Conservation (phyloP, 2,888 invertebrate genomes). For the Drosophila robusta region DNA sequence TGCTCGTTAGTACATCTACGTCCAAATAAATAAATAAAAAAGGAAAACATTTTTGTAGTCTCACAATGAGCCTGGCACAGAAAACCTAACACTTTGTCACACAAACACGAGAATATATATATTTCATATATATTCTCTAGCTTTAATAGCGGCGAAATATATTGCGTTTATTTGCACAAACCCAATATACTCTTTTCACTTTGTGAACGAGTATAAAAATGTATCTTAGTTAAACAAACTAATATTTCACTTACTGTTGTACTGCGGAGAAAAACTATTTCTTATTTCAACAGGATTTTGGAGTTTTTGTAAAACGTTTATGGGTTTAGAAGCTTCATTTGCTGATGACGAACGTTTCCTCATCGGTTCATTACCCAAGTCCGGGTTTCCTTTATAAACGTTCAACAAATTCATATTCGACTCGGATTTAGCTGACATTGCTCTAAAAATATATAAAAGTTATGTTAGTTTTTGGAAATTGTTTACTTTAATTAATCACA, state of each 20-base stretch:
- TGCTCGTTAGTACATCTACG: no score
- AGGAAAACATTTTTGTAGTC: no score
- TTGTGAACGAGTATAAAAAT: neutral
- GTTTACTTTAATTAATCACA: no score
- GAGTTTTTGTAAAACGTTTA: slow-evolving; percentile 87
- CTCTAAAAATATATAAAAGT: slow-evolving; percentile 56
- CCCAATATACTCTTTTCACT: no score
- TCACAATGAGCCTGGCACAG: no score
- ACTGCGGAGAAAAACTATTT: slow-evolving; percentile 82
- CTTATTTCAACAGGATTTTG: slow-evolving; percentile 87
- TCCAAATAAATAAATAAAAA: no score
- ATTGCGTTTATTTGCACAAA: no score
- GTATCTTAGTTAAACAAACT: neutral
- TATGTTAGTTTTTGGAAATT: no score
- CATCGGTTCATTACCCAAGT: slow-evolving; percentile 86
- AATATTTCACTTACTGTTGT: slow-evolving; percentile 65
- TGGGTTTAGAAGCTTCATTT: slow-evolving; percentile 90
- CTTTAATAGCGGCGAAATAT: no score
- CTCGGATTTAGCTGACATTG: slow-evolving; percentile 84
- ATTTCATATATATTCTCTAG: no score
- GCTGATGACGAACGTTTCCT: slow-evolving; percentile 90
- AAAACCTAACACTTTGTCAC: no score
- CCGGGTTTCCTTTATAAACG: slow-evolving; percentile 54
- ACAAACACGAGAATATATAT: no score
- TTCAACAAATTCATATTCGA: slow-evolving; percentile 86